Evolutionary conservation across 2,113 vertebrate genomes (phyloP).

Genomic region (Bos indicus): DNA sequence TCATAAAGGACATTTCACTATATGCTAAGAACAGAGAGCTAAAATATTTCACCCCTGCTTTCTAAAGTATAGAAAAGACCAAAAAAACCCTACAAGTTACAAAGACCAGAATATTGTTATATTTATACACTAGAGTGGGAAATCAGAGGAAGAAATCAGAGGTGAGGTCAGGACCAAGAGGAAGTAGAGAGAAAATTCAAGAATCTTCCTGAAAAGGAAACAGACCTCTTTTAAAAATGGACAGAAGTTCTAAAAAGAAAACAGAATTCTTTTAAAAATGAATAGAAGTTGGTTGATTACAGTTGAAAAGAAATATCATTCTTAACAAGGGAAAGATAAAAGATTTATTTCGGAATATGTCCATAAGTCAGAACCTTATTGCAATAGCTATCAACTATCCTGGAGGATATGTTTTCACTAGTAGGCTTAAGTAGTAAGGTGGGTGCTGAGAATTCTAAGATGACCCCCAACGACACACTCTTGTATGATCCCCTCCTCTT

Average conservation of each 20-base stretch:
- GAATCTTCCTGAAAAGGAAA: neutral
- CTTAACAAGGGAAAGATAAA: neutral
- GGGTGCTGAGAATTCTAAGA: neutral
- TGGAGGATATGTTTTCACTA: neutral
- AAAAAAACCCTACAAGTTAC: neutral
- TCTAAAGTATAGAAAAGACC: neutral
- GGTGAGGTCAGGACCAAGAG: neutral
- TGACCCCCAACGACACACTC: fast-evolving
- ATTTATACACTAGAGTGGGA: neutral
- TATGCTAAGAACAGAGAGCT: neutral
- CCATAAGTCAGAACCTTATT: neutral
- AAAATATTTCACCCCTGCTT: neutral
- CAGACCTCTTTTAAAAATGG: neutral
- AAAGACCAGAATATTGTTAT: neutral
- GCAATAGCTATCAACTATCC: neutral
- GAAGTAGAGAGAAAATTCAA: neutral
- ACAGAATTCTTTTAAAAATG: neutral
- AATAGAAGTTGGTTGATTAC: neutral
- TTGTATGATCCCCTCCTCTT: neutral
- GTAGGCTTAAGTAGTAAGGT: neutral
- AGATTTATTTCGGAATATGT: neutral
- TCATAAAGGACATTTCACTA: neutral
- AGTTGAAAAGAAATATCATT: neutral
- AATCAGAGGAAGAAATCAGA: neutral
- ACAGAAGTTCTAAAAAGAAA: neutral